These are phyloP conservation scores for Pygocentrus nattereri DNA, from an alignment of 2,797 vertebrate species.

Conservation along the genomic window DNA sequence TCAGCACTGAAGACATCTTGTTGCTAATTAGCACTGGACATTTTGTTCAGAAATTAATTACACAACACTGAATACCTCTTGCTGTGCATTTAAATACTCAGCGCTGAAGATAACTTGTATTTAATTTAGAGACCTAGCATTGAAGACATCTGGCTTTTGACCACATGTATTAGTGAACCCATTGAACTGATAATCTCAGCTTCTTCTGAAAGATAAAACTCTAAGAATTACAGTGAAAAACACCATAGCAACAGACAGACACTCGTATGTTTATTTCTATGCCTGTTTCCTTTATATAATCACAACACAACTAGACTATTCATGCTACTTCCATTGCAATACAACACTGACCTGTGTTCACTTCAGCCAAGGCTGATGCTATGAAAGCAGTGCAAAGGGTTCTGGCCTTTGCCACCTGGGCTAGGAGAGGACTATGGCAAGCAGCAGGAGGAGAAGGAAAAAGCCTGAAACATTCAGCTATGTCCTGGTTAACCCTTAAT, in stretches of 20 bases:
- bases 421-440: not conserved
- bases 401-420: not conserved
- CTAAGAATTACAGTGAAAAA: not conserved
- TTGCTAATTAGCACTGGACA: no score
- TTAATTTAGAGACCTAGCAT: no score
- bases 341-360: constrained; percentile 37
- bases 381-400: constrained; percentile 55
- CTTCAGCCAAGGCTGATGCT: constrained; percentile 27
- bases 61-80: no score
- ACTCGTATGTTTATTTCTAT: constrained; percentile 31
- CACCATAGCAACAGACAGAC: constrained; percentile 63
- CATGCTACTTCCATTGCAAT: constrained; percentile 47
- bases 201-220: not conserved
- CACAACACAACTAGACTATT: constrained; percentile 19
- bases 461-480: not conserved
- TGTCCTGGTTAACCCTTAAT: not conserved
- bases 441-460: not conserved
- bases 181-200: no score
- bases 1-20: no score
- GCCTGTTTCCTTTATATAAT: not conserved
- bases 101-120: no score
- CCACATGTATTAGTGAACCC: no score
- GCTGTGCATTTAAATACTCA: no score
- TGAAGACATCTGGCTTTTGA: no score
- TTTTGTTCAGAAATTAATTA: no score